Base-by-base conservation (phyloP, 1,140 invertebrate species). In the Drosophila obscura region DNA sequence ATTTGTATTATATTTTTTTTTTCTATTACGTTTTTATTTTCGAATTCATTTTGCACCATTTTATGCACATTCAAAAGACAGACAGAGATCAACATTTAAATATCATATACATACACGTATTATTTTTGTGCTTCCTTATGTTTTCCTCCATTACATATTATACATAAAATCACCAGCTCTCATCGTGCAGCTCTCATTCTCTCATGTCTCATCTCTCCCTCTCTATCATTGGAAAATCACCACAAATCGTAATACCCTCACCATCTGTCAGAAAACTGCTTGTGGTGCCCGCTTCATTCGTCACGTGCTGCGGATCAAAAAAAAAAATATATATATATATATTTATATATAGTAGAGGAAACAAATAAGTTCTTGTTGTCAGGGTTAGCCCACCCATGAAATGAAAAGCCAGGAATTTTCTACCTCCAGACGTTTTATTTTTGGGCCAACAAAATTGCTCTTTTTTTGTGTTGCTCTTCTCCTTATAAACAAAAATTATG, bases 11-110 rank as follows among this genome's bases (percentile, higher is more conserved):
- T 1, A 52, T 55, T 63, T 69, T 58, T 45, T 65, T 63, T 0
- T 87, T 65, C 16, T 67, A 75, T 80, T 85, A 71, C 75, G 85
- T 85, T 90, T 81, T 79, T 85, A 82, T 85, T 88, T 87, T 85
- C 82, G 82, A 88, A 87, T 87, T 87, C 58, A 71, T 76, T 83
- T 84, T 76, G 63, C 67, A 63, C 52, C 75, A 82, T 65, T 53
- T 44, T 53, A 59, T 67, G 35, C n/a, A 48, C 65, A 75, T 57
- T 71, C 26, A 59, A 22, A 57, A 55, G 31, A 39, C 63, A 56
- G 15, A 64, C 60, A 61, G 26, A 19, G 41, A 58, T 46, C 62
- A 22, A 66, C 75, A 72, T 55, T 58, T 44, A 58, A 9, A 43
- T 65, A 50, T 62, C 74, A 77, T 55, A 26, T 35, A 63, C 51